These are phyloP conservation scores for Chloroclystis v-ata DNA, from an alignment of 2,888 invertebrate species.

Conservation along the genomic window DNA sequence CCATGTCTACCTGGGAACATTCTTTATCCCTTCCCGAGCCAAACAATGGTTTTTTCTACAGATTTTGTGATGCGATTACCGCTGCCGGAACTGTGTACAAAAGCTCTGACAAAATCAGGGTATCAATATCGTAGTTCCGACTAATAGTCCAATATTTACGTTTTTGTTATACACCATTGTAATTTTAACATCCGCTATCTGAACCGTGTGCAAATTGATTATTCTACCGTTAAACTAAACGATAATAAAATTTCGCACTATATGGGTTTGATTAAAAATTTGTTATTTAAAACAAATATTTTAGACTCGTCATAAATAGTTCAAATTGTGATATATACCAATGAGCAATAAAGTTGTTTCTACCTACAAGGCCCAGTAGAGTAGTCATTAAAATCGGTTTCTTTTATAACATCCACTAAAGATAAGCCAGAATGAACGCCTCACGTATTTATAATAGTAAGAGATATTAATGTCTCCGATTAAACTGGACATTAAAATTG, in stretches of 20 bases:
- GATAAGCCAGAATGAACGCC: conserved; percentile 39
- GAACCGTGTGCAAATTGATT: conserved; percentile 22
- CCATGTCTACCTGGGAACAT: conserved; percentile 64
- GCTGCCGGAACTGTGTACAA: conserved; percentile 70
- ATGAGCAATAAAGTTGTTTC: conserved; percentile 18
- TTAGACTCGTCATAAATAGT: background rate
- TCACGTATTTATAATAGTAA: conserved; percentile 52
- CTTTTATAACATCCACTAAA: conserved; percentile 40
- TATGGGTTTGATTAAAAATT: background rate
- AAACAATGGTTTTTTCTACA: conserved; percentile 58
- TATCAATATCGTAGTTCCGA: conserved; percentile 73
- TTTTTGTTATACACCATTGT: conserved; percentile 62
- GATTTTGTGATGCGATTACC: conserved; percentile 63
- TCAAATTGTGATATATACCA: background rate
- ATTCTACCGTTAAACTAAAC: conserved; percentile 31
- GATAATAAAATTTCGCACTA: conserved; percentile 19
- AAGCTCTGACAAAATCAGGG: conserved; percentile 60
- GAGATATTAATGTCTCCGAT: conserved; percentile 50
- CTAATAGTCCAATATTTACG: conserved; percentile 68
- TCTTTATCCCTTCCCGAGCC: conserved; percentile 51
- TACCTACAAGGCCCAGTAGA: conserved; percentile 15
- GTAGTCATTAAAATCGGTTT: conserved; percentile 37
- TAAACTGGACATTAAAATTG: conserved; percentile 40
- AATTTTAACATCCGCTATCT: conserved; percentile 52
- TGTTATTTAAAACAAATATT: background rate